phyloP scores from a whole-genome alignment of 2,113 vertebrate genomes.

The Rhinogobius similis region DNA sequence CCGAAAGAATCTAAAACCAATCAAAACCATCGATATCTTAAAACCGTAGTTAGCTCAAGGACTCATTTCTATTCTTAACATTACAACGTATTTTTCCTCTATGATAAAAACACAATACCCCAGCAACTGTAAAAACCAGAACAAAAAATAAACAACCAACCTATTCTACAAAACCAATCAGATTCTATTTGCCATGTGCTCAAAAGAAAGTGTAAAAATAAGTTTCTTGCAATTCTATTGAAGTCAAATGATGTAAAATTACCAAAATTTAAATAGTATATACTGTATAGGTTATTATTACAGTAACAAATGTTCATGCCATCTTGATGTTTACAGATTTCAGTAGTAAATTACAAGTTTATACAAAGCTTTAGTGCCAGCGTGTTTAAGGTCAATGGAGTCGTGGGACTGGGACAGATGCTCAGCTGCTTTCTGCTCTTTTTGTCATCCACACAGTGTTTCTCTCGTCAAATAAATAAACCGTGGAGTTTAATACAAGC shows the following conservation, averaged over 20 bases:
- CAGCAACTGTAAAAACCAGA: conserved; percentile 78
- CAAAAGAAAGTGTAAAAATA: conserved; percentile 54
- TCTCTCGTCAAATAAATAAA: neutral
- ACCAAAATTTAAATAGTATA: conserved; percentile 82
- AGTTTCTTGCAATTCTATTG: conserved; percentile 49
- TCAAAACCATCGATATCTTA: conserved; percentile 55
- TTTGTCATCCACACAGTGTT: conserved; percentile 16
- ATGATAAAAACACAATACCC: conserved; percentile 77
- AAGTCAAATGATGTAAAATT: conserved; percentile 62
- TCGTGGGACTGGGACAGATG: conserved; percentile 41
- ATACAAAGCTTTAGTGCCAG: conserved; percentile 78
- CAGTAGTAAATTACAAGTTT: conserved; percentile 90
- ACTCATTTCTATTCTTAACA: conserved; percentile 64
- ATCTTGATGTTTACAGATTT: conserved; percentile 82
- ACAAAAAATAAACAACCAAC: conserved; percentile 67
- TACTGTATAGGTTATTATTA: conserved; percentile 92
- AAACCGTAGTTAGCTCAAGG: conserved; percentile 44
- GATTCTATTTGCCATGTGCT: conserved; percentile 65
- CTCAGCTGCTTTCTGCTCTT: conserved; percentile 42
- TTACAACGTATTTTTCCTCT: conserved; percentile 47
- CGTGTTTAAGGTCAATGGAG: conserved; percentile 37
- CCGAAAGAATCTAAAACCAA: too few relatives aligned
- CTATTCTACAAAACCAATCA: conserved; percentile 65
- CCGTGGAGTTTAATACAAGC: neutral
- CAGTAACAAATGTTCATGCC: conserved; percentile 87